Evolutionary conservation across 2,113 vertebrate species (phyloP).

Genomic region (Galeopterus variegatus): DNA sequence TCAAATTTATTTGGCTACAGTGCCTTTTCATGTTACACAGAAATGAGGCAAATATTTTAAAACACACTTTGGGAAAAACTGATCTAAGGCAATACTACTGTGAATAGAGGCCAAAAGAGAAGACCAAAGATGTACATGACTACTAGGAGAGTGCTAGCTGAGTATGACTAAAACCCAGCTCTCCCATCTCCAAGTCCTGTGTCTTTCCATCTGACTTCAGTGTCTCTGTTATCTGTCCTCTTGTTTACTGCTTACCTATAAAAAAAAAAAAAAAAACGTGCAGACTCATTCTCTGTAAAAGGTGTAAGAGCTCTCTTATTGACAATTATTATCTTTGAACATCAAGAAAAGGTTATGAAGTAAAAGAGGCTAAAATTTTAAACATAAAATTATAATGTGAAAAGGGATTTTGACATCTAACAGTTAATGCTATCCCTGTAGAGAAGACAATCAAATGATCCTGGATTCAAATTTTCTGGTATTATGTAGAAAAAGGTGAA

Average conservation of each 20-base stretch:
- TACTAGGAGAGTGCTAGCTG: not conserved
- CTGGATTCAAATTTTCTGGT: not conserved
- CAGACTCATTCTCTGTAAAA: not conserved
- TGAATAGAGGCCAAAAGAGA: not conserved
- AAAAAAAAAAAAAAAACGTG: not conserved
- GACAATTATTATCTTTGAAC: conserved; percentile 50
- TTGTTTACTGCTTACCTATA: conserved; percentile 17
- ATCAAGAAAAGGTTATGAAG: conserved; percentile 26
- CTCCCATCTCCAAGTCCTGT: not conserved
- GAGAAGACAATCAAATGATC: conserved; percentile 52
- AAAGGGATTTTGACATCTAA: conserved; percentile 19
- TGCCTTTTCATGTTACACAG: not conserved
- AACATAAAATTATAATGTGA: conserved; percentile 21
- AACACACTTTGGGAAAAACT: not conserved
- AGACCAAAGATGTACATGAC: not conserved
- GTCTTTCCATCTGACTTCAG: not conserved
- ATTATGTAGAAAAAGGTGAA: not conserved
- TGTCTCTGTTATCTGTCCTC: not conserved
- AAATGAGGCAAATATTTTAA: not conserved
- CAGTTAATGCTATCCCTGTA: not conserved
- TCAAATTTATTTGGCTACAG: not conserved
- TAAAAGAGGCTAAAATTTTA: not conserved
- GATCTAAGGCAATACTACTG: not conserved
- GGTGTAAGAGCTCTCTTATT: not conserved
- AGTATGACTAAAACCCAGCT: not conserved